Conservation (phyloP, 1,140 invertebrate genomes). For the Onthophagus taurus region DNA sequence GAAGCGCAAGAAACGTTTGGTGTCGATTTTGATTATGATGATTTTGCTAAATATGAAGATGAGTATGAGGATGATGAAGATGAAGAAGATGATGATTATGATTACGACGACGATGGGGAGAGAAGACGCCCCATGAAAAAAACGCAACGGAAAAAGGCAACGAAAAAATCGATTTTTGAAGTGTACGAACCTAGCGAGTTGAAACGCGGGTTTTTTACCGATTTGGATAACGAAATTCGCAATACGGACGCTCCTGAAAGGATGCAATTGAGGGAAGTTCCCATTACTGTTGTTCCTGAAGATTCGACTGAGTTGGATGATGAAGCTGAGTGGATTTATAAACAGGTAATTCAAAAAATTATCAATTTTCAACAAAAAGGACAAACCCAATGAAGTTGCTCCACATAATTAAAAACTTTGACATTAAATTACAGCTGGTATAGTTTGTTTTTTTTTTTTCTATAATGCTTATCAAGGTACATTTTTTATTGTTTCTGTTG, state of each 20-base stretch:
- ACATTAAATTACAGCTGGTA: too few relatives aligned
- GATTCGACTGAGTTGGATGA: conserved; percentile 82
- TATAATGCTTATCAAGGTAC: too few relatives aligned
- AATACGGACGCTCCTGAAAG: conserved; percentile 84
- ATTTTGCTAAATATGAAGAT: conserved; percentile 83
- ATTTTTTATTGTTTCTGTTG: too few relatives aligned
- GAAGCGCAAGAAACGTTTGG: conserved; percentile 99
- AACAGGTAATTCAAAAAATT: conserved; percentile 54
- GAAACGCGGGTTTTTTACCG: conserved; percentile 91
- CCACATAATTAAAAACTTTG: too few relatives aligned
- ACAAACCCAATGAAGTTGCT: too few relatives aligned
- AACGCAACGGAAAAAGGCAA: conserved; percentile 63
- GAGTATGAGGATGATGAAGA: conserved; percentile 77
- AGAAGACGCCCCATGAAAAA: conserved; percentile 55
- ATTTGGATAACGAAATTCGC: conserved; percentile 86
- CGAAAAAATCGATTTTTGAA: conserved; percentile 86
- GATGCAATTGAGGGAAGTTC: conserved; percentile 84
- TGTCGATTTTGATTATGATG: conserved; percentile 96
- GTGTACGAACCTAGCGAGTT: conserved; percentile 96
- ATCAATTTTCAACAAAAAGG: too few relatives aligned
- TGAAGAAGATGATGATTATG: conserved; percentile 58
- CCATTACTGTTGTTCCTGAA: conserved; percentile 70
- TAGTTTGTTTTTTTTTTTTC: too few relatives aligned
- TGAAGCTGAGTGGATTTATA: conserved; percentile 97
- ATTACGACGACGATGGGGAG: conserved; percentile 40